Evolutionary conservation across 2,113 vertebrate genomes (phyloP).

Genomic region (Apteryx owenii): DNA sequence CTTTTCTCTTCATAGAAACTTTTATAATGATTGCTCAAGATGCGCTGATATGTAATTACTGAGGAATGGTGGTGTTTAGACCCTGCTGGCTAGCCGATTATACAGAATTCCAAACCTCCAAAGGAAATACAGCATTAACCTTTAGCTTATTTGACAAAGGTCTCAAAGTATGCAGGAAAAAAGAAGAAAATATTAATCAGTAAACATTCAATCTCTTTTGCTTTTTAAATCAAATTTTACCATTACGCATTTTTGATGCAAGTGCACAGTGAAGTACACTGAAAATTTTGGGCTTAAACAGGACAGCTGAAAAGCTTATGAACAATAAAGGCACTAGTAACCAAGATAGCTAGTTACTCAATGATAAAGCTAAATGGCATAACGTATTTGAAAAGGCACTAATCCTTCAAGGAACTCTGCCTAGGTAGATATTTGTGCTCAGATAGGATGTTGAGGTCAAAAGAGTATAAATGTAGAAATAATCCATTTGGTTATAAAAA

Average conservation of each 20-base stretch:
- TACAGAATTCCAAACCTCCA: neutral
- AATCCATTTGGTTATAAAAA: neutral
- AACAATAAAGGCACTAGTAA: neutral
- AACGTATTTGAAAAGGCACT: neutral
- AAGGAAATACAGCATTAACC: neutral
- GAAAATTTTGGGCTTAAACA: neutral
- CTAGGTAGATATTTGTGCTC: neutral
- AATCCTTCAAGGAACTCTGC: neutral
- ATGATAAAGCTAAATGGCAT: neutral
- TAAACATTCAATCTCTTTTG: neutral
- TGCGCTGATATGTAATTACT: neutral
- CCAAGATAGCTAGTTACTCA: neutral
- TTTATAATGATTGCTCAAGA: neutral
- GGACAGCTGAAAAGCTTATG: neutral
- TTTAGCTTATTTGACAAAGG: neutral
- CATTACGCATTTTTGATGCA: neutral
- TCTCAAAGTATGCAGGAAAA: neutral
- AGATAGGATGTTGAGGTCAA: neutral
- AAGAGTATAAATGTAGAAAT: neutral
- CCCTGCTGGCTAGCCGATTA: neutral
- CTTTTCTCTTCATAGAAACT: no score
- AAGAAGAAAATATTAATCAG: neutral
- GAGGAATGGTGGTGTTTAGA: neutral
- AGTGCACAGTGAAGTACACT: neutral
- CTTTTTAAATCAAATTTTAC: neutral